These are phyloP conservation scores for Heliconius aoede DNA, from an alignment of 2,888 invertebrate genomes.

Conservation along the genomic window DNA sequence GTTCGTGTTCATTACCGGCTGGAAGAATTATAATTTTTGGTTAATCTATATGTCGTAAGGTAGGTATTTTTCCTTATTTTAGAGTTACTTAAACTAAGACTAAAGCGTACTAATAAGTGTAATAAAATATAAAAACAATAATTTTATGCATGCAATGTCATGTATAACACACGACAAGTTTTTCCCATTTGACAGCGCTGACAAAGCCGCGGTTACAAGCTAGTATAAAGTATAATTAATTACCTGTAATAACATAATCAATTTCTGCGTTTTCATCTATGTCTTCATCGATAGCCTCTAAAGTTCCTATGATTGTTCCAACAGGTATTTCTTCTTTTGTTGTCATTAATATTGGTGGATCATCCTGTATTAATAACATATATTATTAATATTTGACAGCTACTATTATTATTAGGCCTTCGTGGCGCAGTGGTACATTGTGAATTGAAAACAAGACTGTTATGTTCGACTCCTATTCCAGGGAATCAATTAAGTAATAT, in stretches of 20 bases:
- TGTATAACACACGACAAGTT: too few species aligned
- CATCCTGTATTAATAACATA: conserved; percentile 77
- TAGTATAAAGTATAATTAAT: neutral
- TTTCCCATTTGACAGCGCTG: too few species aligned
- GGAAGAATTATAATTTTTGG: conserved; percentile 47
- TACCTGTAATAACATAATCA: conserved; percentile 88
- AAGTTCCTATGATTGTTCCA: conserved; percentile 86
- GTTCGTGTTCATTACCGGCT: conserved; percentile 88
- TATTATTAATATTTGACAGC: neutral
- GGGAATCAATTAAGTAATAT: too few species aligned
- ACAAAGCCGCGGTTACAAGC: too few species aligned
- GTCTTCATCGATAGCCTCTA: conserved; percentile 90
- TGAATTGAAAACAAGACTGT: too few species aligned
- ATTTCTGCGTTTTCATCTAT: conserved; percentile 89
- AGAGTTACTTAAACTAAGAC: too few species aligned
- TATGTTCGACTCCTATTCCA: too few species aligned
- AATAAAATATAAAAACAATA: too few species aligned
- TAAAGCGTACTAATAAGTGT: too few species aligned
- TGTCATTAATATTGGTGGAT: conserved; percentile 85
- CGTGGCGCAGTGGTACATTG: too few species aligned
- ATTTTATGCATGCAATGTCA: too few species aligned
- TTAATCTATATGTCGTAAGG: neutral
- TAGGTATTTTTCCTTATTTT: too few species aligned
- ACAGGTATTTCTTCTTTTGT: conserved; percentile 87
- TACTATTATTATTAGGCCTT: neutral